Percentiles rank a stretch among this genome's conserved stretches.
phyloP scores from a whole-genome alignment of 1,140 invertebrate genomes.

The Drosophila funebris region DNA sequence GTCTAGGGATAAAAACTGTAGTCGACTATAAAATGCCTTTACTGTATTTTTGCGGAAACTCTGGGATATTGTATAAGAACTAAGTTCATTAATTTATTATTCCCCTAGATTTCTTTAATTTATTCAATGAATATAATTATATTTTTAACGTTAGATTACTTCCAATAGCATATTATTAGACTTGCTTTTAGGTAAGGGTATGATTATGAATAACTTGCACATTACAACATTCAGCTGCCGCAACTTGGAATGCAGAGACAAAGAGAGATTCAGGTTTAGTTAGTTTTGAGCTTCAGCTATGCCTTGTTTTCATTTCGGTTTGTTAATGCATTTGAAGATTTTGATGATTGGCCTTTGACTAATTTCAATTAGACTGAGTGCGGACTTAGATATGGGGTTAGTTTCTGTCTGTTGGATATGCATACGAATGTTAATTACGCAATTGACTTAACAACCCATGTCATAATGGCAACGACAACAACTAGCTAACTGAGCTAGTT shows the following conservation, averaged over 20 bases:
- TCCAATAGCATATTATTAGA: no score
- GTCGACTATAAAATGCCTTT: constrained; percentile 1
- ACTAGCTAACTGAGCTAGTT: background rate
- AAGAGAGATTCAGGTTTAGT: background rate
- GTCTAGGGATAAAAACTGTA: background rate
- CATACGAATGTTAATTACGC: constrained; percentile 71
- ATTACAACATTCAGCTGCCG: background rate
- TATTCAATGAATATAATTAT: no score
- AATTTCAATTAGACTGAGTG: constrained; percentile 51
- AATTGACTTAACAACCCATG: constrained; percentile 69
- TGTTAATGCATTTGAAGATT: constrained; percentile 11
- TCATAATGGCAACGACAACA: constrained; percentile 33
- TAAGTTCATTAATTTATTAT: no score
- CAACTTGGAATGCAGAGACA: background rate
- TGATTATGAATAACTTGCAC: constrained; percentile 10
- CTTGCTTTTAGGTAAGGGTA: background rate
- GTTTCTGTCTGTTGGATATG: constrained; percentile 11
- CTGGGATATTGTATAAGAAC: no score
- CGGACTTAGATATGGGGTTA: background rate
- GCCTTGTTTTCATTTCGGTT: background rate
- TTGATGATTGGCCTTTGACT: constrained; percentile 18
- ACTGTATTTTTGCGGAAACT: no score
- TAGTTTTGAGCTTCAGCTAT: background rate
- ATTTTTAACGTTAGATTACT: no score
- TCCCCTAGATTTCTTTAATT: no score